A percentile compares a stretch with the other conserved stretches of the same genome.
Evolutionary conservation across 2,888 invertebrate species (phyloP).

Genomic region (Mythimna albipuncta): DNA sequence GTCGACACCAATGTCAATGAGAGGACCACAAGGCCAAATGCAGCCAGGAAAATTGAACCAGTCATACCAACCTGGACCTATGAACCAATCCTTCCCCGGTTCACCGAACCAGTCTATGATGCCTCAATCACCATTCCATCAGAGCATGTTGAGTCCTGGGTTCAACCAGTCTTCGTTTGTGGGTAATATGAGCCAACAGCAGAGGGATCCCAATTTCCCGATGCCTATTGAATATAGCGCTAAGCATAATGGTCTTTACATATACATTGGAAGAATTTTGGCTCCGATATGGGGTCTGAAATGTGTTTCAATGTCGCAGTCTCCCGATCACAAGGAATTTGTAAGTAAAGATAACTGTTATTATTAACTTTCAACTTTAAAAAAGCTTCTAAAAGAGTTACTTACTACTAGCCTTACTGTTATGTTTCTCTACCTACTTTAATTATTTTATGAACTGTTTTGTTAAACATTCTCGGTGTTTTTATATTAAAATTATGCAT

Average conservation of each 20-base stretch:
- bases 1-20: slow-evolving; percentile 86
- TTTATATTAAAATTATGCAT: too few relatives aligned
- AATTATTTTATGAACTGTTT: too few relatives aligned
- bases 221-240: slow-evolving; percentile 90
- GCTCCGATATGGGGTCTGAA: slow-evolving; percentile 96
- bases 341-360: slow-evolving; percentile 83
- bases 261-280: slow-evolving; percentile 96
- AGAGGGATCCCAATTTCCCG: slow-evolving; percentile 81
- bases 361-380: not conserved
- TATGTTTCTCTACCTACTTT: too few relatives aligned
- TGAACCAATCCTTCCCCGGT: slow-evolving; percentile 81
- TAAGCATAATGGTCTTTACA: slow-evolving; percentile 98
- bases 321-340: slow-evolving; percentile 89
- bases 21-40: slow-evolving; percentile 81
- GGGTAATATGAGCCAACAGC: slow-evolving; percentile 82
- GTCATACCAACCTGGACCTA: slow-evolving; percentile 78
- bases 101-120: slow-evolving; percentile 78
- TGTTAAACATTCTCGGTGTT: too few relatives aligned
- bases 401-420: too few relatives aligned
- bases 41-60: slow-evolving; percentile 81
- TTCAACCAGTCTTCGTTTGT: slow-evolving; percentile 84
- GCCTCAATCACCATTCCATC: slow-evolving; percentile 82
- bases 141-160: slow-evolving; percentile 78
- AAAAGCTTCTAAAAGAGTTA: too few relatives aligned
- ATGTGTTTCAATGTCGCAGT: slow-evolving; percentile 92